Base-by-base conservation (phyloP, 2,113 vertebrate genomes). In the Anas platyrhynchos region DNA sequence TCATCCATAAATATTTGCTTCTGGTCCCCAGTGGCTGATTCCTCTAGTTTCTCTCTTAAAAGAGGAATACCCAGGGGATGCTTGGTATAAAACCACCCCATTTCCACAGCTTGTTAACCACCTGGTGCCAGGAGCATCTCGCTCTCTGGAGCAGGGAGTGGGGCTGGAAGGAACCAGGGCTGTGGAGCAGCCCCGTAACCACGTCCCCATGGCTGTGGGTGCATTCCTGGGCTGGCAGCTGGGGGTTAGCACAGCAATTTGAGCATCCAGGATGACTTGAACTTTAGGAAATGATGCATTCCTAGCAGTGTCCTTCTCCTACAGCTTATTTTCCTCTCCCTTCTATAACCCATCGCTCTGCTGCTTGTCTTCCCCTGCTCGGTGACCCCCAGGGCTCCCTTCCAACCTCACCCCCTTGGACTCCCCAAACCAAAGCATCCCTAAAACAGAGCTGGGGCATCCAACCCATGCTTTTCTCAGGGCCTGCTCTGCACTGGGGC, bases 1-100 rank as follows among this genome's bases (percentile, higher is more conserved):
- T 93, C 78, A 32, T 89, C 61, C 55, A 68, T 76, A 95, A 95
- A 95, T 93, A 94, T 88, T 94, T 97, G 88, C 71, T 91, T 86
- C 82, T 93, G 71, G 44, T 96, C 93, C 78, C 74, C 43, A 82
- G 72, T 50, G 95, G 32, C 81, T 5, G 29, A 43, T 80, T 93
- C 75, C 38, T 94, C 54, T 44, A 20, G 58, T 62, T 94, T 41
- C 66, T 69, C 82, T 89, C 8, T 1, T 69, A 80, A 50, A 69
- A 76, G n/a, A 88, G 17, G 29, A 85, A 77, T 69, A 18, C 85
- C 54, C 75, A 1, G 4, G 71, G 71, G 88, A 91, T 3, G 1
- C 63, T 34, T 44, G 41, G 46, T 73, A 85, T 76, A 55, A 80
- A 87, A 85, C 46, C 26, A 25, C 58, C 44, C 88, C 74, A 46